Evolutionary conservation across 2,113 vertebrate species (phyloP), one percentile per base, ranked within the genome.

Genomic region (Gnathonemus longibarbis): DNA sequence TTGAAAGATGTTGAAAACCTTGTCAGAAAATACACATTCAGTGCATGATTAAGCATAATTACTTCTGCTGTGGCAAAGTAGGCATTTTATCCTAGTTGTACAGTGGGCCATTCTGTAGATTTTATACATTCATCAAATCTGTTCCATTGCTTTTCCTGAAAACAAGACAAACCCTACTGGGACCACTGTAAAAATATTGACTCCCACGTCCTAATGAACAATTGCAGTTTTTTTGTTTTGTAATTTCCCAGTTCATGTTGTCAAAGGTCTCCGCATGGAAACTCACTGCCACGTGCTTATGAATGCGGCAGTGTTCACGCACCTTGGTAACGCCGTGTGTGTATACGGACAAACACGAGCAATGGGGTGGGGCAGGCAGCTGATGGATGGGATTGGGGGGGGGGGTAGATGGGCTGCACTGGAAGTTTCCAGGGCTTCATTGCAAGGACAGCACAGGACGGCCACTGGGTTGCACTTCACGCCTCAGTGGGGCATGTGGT

Each of bases 381-480:
- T 39, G 9, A 19, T 15, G 45, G n/a, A 48, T 66, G 56, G 46
- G 17, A 45, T n/a, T 50, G 0, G 49, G 39, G 39, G 24, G 1
- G 52, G 3, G 35, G 42, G 9, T 3, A 2, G 19, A 31, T 45
- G 31, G 24, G 31, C 11, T 46, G 92, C 88, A 53, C 31, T 90
- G 48, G 89, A 93, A 91, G 91, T 94, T 95, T 94, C 92, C 89
- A 1, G 70, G 66, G 15, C 0, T 70, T 89, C 10, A 2, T 56
- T 45, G 9, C 80, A 39, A 31, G 21, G n/a, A 27, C 35, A 6
- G 84, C 31, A 90, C 10, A 31, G 84, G 74, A 70, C 24, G 50
- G 88, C 89, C 39, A 35, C 53, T 45, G 62, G 89, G 19, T 31
- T 42, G 24, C 31, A 27, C 84, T 91, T 92, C 77, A 89, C 91